Percentiles rank a stretch among this genome's conserved stretches.
phyloP scores from a whole-genome alignment of 2,113 vertebrate species.

The Serilophus lunatus region DNA sequence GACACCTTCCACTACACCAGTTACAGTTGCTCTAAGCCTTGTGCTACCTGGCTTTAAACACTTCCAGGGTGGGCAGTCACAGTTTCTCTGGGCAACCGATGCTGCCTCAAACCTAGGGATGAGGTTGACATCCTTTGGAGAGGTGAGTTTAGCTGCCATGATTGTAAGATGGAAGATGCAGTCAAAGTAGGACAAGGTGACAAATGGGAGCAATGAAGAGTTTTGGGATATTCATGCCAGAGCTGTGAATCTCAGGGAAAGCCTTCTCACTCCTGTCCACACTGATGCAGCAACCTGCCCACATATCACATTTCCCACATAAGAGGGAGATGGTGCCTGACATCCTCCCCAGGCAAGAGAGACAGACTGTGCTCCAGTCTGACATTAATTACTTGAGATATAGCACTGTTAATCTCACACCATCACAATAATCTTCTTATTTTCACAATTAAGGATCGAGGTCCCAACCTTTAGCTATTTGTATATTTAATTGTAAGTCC shows the following conservation, averaged over 20 bases:
- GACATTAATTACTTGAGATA: background rate
- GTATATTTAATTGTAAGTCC: background rate
- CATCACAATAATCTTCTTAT: background rate
- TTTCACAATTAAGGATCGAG: background rate
- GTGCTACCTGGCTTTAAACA: background rate
- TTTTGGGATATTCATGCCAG: accelerated
- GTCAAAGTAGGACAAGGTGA: background rate
- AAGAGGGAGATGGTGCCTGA: background rate
- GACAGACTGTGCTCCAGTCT: background rate
- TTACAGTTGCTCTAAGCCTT: background rate
- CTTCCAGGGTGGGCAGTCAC: background rate
- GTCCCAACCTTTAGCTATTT: background rate
- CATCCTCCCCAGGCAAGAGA: background rate
- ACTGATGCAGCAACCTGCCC: no score
- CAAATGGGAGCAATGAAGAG: accelerated
- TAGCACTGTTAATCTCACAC: background rate
- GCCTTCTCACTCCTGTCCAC: background rate
- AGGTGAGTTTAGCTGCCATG: accelerated
- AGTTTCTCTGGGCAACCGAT: background rate
- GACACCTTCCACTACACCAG: background rate
- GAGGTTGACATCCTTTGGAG: accelerated
- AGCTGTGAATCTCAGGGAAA: background rate
- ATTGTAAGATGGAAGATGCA: accelerated
- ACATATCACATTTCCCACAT: accelerated
- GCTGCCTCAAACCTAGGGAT: background rate